Evolutionary conservation across 2,888 invertebrate genomes (phyloP).

Genomic region (Crioceris asparagi): DNA sequence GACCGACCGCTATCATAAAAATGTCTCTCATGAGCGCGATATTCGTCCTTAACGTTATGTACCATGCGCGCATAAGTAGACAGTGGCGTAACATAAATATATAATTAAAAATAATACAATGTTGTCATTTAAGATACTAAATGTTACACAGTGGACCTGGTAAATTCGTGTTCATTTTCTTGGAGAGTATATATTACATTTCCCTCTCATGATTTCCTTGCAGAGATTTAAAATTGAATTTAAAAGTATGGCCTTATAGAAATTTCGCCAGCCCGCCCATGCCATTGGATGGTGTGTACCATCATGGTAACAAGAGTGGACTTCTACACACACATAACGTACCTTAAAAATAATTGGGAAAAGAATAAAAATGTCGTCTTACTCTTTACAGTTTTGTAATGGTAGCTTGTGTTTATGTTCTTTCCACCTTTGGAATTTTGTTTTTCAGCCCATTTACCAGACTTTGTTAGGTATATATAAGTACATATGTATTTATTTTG

Average conservation of each 20-base stretch:
- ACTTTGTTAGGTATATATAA: too few relatives aligned
- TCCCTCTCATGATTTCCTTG: too few relatives aligned
- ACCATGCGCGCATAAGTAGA: too few relatives aligned
- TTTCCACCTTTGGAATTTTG: slow-evolving; percentile 13
- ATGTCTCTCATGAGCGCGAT: slow-evolving; percentile 34
- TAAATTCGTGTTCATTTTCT: too few relatives aligned
- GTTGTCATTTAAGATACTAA: too few relatives aligned
- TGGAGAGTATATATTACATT: too few relatives aligned
- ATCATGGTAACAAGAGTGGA: slow-evolving; percentile 17
- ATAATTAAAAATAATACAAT: too few relatives aligned
- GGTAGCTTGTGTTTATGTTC: slow-evolving; percentile 14
- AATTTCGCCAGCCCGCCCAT: too few relatives aligned
- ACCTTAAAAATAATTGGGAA: slow-evolving; percentile 24
- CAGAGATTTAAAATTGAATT: too few relatives aligned
- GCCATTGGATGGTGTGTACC: slow-evolving; percentile 17
- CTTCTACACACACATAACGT: slow-evolving; percentile 19
- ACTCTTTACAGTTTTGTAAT: slow-evolving; percentile 10
- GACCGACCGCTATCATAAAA: slow-evolving; percentile 38
- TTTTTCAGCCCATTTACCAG: slow-evolving; percentile 12
- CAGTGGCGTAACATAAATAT: slow-evolving; percentile 27
- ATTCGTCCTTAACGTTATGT: slow-evolving; percentile 30
- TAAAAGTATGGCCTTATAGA: too few relatives aligned
- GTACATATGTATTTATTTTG: too few relatives aligned
- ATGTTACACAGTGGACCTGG: too few relatives aligned
- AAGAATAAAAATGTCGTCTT: slow-evolving; percentile 18